These are phyloP conservation scores for Choristoneura rosaceana DNA, from an alignment of 2,888 invertebrate species.

Conservation along the genomic window DNA sequence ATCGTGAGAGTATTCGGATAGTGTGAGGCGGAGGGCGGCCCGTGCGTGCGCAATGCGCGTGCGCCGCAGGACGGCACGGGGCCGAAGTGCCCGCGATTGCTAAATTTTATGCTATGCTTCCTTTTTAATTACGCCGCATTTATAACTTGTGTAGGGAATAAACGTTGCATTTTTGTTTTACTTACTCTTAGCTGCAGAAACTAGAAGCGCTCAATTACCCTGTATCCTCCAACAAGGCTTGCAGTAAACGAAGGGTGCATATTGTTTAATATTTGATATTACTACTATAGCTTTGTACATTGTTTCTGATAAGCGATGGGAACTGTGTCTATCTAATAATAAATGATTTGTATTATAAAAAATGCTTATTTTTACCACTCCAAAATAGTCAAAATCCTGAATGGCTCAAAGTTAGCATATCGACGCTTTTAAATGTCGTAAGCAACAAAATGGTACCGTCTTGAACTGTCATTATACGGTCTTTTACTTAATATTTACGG, in stretches of 20 bases:
- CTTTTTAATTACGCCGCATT: slow-evolving; percentile 76
- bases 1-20: slow-evolving; percentile 74
- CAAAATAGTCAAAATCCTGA: slow-evolving; percentile 16
- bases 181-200: slow-evolving; percentile 80
- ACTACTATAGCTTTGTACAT: slow-evolving; percentile 89
- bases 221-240: slow-evolving; percentile 84
- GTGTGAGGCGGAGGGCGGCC: slow-evolving; percentile 56
- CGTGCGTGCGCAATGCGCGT: slow-evolving; percentile 50
- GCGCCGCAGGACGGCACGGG: slow-evolving; percentile 49
- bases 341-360: slow-evolving; percentile 89
- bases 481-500: too few relatives aligned
- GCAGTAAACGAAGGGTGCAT: slow-evolving; percentile 86
- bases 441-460: neutral
- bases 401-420: slow-evolving; percentile 6
- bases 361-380: slow-evolving; percentile 58
- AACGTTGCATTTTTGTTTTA: slow-evolving; percentile 82
- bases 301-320: slow-evolving; percentile 89
- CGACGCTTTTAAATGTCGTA: neutral
- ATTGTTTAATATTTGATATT: slow-evolving; percentile 86
- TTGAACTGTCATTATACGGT: neutral
- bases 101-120: slow-evolving; percentile 79
- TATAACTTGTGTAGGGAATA: slow-evolving; percentile 78
- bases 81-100: slow-evolving; percentile 50
- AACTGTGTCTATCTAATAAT: slow-evolving; percentile 90
- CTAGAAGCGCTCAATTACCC: slow-evolving; percentile 85